Evolutionary conservation across 1,140 invertebrate species (phyloP).

Genomic region (Rhyzopertha dominica): DNA sequence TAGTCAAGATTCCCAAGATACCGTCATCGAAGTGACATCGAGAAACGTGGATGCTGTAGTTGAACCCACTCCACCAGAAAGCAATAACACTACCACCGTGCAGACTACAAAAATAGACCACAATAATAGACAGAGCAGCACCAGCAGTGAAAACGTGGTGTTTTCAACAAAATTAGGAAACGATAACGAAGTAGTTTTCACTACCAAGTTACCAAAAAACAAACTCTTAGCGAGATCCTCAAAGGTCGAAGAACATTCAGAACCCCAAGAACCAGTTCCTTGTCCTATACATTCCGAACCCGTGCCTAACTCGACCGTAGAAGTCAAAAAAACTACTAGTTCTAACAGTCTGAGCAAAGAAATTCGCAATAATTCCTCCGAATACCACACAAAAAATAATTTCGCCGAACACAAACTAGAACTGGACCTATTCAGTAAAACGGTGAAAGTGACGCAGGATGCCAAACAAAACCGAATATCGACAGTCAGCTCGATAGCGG

Average conservation of each 20-base stretch:
- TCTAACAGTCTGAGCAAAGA: background rate
- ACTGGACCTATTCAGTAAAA: background rate
- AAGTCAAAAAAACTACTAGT: no score
- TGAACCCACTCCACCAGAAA: slow-evolving; percentile 8
- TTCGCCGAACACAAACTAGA: background rate
- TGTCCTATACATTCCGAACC: no score
- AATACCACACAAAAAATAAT: background rate
- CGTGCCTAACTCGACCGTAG: no score
- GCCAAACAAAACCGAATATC: slow-evolving; percentile 5
- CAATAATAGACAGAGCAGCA: slow-evolving; percentile 34
- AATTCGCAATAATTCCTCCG: background rate
- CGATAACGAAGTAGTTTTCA: slow-evolving; percentile 39
- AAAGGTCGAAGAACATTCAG: background rate
- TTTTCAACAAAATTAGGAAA: slow-evolving; percentile 40
- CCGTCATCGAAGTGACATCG: slow-evolving; percentile 43
- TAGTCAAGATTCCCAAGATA: slow-evolving; percentile 40
- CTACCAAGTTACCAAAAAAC: slow-evolving; percentile 40
- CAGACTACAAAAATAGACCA: slow-evolving; percentile 16
- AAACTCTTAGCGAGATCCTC: slow-evolving; percentile 14
- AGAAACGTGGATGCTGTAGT: slow-evolving; percentile 25
- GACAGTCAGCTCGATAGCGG: slow-evolving; percentile 22
- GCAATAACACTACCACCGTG: no score
- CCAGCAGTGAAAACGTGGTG: slow-evolving; percentile 41
- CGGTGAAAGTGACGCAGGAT: background rate
- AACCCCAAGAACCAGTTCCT: no score